Evolutionary conservation across 2,113 vertebrate species (phyloP).

Genomic region (Thermophis baileyi): DNA sequence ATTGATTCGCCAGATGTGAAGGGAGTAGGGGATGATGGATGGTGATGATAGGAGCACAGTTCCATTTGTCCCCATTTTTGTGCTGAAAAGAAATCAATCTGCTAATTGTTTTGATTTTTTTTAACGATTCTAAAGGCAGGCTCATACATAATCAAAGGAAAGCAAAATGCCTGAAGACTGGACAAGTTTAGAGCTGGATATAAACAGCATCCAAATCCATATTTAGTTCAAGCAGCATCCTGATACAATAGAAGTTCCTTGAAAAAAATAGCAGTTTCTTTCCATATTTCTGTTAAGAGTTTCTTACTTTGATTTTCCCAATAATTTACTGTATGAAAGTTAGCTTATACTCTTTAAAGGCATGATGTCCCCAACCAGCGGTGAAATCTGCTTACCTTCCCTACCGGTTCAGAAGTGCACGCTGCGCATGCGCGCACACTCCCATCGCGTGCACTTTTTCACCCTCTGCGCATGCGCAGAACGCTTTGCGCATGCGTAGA

Average conservation of each 20-base stretch:
- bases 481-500: too few species aligned
- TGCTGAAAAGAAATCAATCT: conserved; percentile 21
- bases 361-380: not conserved
- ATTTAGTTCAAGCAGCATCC: not conserved
- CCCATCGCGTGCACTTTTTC: too few species aligned
- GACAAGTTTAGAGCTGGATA: not conserved
- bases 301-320: not conserved
- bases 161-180: not conserved
- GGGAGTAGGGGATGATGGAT: not conserved
- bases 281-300: not conserved
- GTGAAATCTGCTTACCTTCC: too few species aligned
- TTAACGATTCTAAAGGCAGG: not conserved
- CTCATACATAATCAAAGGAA: not conserved
- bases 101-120: conserved; percentile 17
- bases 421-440: too few species aligned
- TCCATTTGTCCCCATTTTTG: conserved; percentile 15
- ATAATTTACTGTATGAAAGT: not conserved
- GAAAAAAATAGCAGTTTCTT: not conserved
- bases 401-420: too few species aligned
- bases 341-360: not conserved
- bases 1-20: not conserved
- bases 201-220: not conserved
- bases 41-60: not conserved
- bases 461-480: too few species aligned
- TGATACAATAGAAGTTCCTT: not conserved